These are phyloP conservation scores for Ceratotherium simum DNA, from an alignment of 2,113 vertebrate genomes.

Conservation along the genomic window DNA sequence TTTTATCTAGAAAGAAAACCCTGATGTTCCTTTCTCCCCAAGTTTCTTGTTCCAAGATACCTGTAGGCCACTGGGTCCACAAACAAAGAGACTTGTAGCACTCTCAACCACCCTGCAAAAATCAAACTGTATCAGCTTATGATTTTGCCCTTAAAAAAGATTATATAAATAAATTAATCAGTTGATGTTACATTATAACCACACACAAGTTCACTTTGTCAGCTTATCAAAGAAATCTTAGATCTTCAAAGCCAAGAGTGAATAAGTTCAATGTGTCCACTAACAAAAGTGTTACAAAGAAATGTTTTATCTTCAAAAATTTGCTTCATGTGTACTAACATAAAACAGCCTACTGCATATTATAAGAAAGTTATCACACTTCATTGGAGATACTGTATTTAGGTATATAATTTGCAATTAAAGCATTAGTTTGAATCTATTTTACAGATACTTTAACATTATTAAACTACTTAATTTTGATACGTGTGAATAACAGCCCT, in stretches of 20 bases:
- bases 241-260: conserved; percentile 1
- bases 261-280: background rate
- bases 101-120: background rate
- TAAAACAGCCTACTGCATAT: background rate
- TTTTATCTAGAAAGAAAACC: conserved; percentile 24
- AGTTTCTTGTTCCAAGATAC: background rate
- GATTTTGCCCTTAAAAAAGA: background rate
- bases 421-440: conserved; percentile 12
- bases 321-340: background rate
- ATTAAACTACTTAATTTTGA: conserved; percentile 58
- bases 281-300: background rate
- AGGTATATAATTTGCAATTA: conserved; percentile 5
- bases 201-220: conserved; percentile 11
- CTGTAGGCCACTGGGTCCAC: background rate
- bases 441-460: conserved; percentile 52
- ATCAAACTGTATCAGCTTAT: background rate
- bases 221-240: background rate
- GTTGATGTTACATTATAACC: background rate
- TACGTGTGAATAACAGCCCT: background rate
- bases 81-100: background rate
- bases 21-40: background rate
- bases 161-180: background rate
- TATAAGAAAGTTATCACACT: background rate
- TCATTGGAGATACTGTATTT: conserved; percentile 23
- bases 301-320: conserved; percentile 34